phyloP scores from a whole-genome alignment of 53 echinoderm and acorn worm genomes.

The Zoroaster sp. region DNA sequence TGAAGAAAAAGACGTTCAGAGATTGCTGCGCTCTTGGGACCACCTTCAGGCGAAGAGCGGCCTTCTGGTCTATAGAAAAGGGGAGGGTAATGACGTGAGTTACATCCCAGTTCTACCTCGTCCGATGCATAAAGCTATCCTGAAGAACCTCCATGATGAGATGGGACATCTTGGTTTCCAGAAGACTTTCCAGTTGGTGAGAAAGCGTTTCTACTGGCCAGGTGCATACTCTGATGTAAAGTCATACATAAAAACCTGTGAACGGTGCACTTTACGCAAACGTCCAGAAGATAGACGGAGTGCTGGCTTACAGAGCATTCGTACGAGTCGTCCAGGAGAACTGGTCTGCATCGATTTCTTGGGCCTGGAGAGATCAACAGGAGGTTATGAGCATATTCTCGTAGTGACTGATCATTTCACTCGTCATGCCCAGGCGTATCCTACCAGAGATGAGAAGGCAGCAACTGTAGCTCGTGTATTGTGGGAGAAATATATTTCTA shows the following conservation, averaged over 20 bases:
- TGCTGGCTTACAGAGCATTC: not conserved
- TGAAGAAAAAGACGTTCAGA: not conserved
- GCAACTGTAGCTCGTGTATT: slow-evolving; percentile 35
- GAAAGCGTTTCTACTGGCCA: not conserved
- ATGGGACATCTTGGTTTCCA: slow-evolving; percentile 15
- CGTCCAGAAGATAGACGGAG: not conserved
- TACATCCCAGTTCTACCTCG: not conserved
- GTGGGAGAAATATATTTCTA: slow-evolving; percentile 32
- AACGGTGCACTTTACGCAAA: not conserved
- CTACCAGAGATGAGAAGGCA: slow-evolving; percentile 11
- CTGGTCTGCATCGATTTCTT: not conserved
- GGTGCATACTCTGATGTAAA: not conserved
- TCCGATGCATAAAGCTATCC: not conserved
- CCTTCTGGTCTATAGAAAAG: not conserved
- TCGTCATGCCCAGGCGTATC: slow-evolving; percentile 28
- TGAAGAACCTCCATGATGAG: not conserved
- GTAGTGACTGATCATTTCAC: slow-evolving; percentile 69
- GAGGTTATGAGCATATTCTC: not conserved
- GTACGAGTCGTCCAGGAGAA: not conserved
- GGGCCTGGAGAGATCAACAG: slow-evolving; percentile 6
- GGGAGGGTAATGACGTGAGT: not conserved
- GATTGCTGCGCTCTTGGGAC: not conserved
- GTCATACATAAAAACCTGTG: not conserved
- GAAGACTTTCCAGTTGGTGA: not conserved
- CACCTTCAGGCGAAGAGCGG: not conserved